Evolutionary conservation across 2,888 invertebrate genomes (phyloP).

Genomic region (Cantharis lateralis): DNA sequence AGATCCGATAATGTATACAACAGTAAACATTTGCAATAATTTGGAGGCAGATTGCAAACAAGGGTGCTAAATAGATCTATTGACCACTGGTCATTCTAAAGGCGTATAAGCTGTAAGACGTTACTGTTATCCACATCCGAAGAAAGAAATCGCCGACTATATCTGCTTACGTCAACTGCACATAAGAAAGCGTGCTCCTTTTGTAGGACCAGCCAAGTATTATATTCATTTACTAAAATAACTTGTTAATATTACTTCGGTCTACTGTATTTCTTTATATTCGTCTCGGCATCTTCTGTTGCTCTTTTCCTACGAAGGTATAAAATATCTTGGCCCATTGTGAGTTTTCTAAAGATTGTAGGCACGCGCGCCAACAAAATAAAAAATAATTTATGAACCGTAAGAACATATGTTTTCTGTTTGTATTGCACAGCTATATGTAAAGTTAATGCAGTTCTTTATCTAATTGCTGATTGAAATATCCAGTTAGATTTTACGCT

Average conservation of each 20-base stretch:
- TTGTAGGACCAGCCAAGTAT: slow-evolving; percentile 10
- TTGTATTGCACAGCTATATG: slow-evolving; percentile 15
- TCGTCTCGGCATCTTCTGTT: slow-evolving; percentile 42
- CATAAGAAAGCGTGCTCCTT: slow-evolving; percentile 28
- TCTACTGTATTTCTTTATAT: slow-evolving; percentile 39
- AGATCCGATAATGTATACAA: slow-evolving; percentile 25
- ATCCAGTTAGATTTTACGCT: slow-evolving; percentile 8
- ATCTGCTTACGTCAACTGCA: slow-evolving; percentile 11
- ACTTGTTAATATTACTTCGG: slow-evolving; percentile 27
- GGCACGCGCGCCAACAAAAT: slow-evolving; percentile 49
- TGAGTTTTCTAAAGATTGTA: slow-evolving; percentile 49
- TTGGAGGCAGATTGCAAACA: slow-evolving; percentile 54
- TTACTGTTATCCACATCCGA: slow-evolving; percentile 15
- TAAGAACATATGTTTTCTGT: slow-evolving; percentile 48
- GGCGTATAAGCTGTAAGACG: slow-evolving; percentile 19
- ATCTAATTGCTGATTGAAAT: slow-evolving; percentile 18
- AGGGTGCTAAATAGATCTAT: slow-evolving; percentile 53
- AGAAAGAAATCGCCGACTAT: slow-evolving; percentile 6
- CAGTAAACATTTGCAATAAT: slow-evolving; percentile 52
- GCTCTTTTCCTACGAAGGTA: slow-evolving; percentile 47
- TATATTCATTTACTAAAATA: slow-evolving; percentile 4
- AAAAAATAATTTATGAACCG: slow-evolving; percentile 52
- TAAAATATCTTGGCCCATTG: slow-evolving; percentile 43
- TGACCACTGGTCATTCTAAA: slow-evolving; percentile 51
- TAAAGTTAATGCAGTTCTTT: slow-evolving; percentile 2